Percentiles rank a stretch among this genome's conserved stretches.
phyloP scores from a whole-genome alignment of 2,888 invertebrate genomes.

The Balanococcus diminutus region DNA sequence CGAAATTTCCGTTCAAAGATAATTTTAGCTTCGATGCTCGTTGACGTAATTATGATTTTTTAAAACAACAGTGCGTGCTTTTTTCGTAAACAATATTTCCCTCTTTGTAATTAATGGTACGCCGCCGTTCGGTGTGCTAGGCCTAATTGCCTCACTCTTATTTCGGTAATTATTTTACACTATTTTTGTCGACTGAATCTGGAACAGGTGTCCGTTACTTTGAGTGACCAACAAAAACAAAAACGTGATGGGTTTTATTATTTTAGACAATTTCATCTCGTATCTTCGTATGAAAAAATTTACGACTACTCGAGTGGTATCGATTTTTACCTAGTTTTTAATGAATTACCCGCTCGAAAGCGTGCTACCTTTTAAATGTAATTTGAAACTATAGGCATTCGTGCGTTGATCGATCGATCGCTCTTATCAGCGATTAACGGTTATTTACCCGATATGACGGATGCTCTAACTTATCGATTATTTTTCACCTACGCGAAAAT shows the following conservation, averaged over 20 bases:
- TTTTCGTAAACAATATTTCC: conserved; percentile 42
- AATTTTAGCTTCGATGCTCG: conserved; percentile 15
- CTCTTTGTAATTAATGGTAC: conserved; percentile 10
- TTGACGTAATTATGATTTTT: conserved; percentile 50
- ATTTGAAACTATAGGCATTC: background rate
- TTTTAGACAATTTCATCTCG: background rate
- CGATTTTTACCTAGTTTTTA: background rate
- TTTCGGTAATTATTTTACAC: background rate
- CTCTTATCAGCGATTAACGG: background rate
- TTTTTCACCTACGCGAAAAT: background rate
- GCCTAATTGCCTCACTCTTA: background rate
- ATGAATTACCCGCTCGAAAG: background rate
- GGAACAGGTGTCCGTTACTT: conserved; percentile 21
- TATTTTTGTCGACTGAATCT: background rate
- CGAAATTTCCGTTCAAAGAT: conserved; percentile 28
- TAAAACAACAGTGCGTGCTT: conserved; percentile 44
- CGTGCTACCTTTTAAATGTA: background rate
- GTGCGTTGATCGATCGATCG: background rate
- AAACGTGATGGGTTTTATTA: background rate
- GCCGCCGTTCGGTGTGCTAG: background rate
- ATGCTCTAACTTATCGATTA: background rate
- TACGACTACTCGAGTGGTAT: background rate
- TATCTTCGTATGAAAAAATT: background rate
- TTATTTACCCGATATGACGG: background rate
- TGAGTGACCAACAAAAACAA: background rate